Base-by-base conservation (phyloP, 2,888 invertebrate genomes). In the Drosophila pegasa region DNA sequence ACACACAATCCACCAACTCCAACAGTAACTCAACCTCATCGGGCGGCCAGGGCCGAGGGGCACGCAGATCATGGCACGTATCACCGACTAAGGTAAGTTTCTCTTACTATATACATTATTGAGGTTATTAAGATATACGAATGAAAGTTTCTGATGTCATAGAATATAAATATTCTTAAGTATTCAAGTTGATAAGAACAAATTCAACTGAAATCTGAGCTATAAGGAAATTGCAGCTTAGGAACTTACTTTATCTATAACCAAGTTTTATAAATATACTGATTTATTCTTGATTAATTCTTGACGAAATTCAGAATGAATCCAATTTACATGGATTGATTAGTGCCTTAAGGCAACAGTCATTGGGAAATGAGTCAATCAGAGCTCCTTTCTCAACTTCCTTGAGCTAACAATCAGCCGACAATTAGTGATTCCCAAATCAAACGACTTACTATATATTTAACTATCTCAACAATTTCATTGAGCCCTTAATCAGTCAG, bases 21-120 rank as follows among this genome's bases (percentile, higher is more conserved):
- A 27, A 6, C 41, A 6, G 9, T 27, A 45, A 47, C 29, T 52
- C 81, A 38, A 37, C 66, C 48, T 43, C 78, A 55, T 70, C 45
- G 59, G 64, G n/a, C 6, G 51, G 64, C 57, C 82, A 66, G 94
- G 89, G 63, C 2, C 69, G 88, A 8, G 94, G 94, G 80, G 94
- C 95, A 90, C 92, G 95, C 85, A 93, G 95, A 88, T 95, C 94
- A 89, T 95, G 95, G 95, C 94, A 95, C 91, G 94, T 94, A 78
- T 95, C 95, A 84, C 94, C 95, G 47, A 95, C 95, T 91, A 95
- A 95, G 94, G 95, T 95, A 92, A 10, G 22, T n/a, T 18, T 25
- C 6, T 14, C 18, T 27, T 6, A n/a, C n/a, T n/a, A 4, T 3
- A 33, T 27, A 37, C 20, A 18, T 14, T 22, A 22, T 22, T 5